Conservation (phyloP, 2,797 vertebrate genomes). For the Epinephelus awoara region DNA sequence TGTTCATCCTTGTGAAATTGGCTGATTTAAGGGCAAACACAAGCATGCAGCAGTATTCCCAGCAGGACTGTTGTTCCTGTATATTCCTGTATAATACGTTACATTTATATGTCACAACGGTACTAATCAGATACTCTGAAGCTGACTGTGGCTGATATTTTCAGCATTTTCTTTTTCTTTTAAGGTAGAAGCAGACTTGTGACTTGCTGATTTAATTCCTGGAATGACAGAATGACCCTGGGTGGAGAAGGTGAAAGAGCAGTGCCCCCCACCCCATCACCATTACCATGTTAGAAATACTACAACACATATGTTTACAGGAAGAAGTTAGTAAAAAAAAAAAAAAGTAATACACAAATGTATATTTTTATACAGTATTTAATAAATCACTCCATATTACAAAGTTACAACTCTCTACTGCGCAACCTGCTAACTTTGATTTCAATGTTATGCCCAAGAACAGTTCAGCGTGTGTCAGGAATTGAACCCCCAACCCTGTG, state of each 20-base stretch:
- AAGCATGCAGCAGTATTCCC: constrained; percentile 42
- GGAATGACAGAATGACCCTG: background rate
- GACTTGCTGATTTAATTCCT: background rate
- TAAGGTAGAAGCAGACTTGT: background rate
- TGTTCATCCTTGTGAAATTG: constrained; percentile 22
- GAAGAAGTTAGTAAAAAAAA: too few species aligned
- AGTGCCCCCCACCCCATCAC: too few species aligned
- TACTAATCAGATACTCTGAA: constrained; percentile 6
- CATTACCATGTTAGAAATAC: too few species aligned
- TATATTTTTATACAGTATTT: too few species aligned
- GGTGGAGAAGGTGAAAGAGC: background rate
- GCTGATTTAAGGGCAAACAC: constrained; percentile 49
- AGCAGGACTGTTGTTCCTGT: constrained; percentile 25
- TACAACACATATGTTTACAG: too few species aligned
- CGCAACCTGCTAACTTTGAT: too few species aligned
- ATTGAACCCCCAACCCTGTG: too few species aligned
- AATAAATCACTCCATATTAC: too few species aligned
- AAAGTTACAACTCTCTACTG: too few species aligned
- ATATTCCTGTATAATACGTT: constrained; percentile 7
- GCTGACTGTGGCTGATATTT: background rate
- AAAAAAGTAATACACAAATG: too few species aligned
- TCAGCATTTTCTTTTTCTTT: background rate
- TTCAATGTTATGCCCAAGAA: too few species aligned
- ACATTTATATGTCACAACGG: background rate
- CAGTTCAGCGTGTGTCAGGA: too few species aligned